Evolutionary conservation across 92 coral and sea anemone species (phyloP).

Genomic region (Bergia sp.): DNA sequence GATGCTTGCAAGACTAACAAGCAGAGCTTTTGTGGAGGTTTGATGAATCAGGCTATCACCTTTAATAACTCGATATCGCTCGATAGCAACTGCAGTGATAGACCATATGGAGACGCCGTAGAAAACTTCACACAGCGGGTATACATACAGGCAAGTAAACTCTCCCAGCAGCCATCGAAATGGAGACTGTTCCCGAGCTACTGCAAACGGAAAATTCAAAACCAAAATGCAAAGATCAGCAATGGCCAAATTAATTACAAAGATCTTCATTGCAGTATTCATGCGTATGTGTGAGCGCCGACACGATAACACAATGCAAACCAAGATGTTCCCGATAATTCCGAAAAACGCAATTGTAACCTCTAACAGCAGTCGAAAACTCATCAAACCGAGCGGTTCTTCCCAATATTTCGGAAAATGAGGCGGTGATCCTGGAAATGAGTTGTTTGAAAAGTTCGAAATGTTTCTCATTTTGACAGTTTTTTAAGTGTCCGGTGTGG

Average conservation of each 20-base stretch:
- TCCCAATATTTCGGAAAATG: constrained; percentile 1
- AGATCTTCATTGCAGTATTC: constrained; percentile 11
- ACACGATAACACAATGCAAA: constrained; percentile 24
- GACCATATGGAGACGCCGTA: constrained; percentile 40
- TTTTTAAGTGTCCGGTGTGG: not conserved
- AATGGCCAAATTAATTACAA: constrained; percentile 29
- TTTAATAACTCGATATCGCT: constrained; percentile 21
- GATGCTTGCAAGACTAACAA: not conserved
- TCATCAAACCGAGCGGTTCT: constrained; percentile 25
- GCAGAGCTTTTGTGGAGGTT: not conserved
- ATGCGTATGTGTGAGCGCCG: constrained; percentile 18
- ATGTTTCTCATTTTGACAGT: not conserved
- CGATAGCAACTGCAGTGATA: constrained; percentile 26
- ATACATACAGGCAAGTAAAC: constrained; percentile 33
- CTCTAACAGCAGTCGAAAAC: constrained; percentile 21
- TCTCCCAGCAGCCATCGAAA: constrained; percentile 36
- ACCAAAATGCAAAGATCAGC: constrained; percentile 38
- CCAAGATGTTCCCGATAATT: constrained; percentile 17
- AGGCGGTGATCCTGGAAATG: not conserved
- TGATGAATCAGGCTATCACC: constrained; percentile 10
- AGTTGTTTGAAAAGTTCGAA: constrained; percentile 33
- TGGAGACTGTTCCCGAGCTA: constrained; percentile 33
- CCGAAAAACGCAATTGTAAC: constrained; percentile 28
- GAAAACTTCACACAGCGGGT: constrained; percentile 31
- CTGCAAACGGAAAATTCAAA: constrained; percentile 38